Evolutionary conservation across 2,888 invertebrate genomes (phyloP).

Genomic region (Fissipunctia ypsillon): DNA sequence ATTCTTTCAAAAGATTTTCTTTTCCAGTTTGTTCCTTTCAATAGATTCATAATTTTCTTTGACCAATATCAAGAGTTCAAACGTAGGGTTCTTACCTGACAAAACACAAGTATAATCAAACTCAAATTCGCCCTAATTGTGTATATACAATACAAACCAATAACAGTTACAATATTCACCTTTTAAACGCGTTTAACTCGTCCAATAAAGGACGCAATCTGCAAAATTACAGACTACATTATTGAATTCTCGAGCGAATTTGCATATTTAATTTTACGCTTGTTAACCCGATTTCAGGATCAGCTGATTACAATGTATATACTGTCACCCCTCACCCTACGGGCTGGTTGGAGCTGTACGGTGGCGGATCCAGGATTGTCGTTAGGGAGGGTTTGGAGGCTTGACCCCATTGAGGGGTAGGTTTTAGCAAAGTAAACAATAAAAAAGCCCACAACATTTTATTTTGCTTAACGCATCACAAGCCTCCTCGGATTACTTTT

Average conservation of each 20-base stretch:
- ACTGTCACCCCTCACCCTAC: slow-evolving; percentile 23
- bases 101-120: background rate
- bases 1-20: background rate
- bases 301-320: slow-evolving; percentile 60
- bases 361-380: too few species aligned
- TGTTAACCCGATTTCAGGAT: slow-evolving; percentile 64
- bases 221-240: slow-evolving; percentile 50
- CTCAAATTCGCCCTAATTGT: background rate
- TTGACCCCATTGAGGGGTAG: too few species aligned
- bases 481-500: too few species aligned
- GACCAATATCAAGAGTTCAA: background rate
- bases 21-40: background rate
- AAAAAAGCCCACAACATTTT: too few species aligned
- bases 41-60: background rate
- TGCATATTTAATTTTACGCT: slow-evolving; percentile 70
- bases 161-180: slow-evolving; percentile 19
- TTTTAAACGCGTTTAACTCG: slow-evolving; percentile 1
- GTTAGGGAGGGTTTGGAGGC: too few species aligned
- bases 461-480: too few species aligned
- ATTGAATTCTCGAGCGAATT: slow-evolving; percentile 63
- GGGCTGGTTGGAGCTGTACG: slow-evolving; percentile 14
- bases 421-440: too few species aligned
- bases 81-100: background rate
- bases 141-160: too few species aligned
- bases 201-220: slow-evolving; percentile 36